Base-by-base conservation (phyloP, 1,140 invertebrate genomes). In the Drosophila yakuba region DNA sequence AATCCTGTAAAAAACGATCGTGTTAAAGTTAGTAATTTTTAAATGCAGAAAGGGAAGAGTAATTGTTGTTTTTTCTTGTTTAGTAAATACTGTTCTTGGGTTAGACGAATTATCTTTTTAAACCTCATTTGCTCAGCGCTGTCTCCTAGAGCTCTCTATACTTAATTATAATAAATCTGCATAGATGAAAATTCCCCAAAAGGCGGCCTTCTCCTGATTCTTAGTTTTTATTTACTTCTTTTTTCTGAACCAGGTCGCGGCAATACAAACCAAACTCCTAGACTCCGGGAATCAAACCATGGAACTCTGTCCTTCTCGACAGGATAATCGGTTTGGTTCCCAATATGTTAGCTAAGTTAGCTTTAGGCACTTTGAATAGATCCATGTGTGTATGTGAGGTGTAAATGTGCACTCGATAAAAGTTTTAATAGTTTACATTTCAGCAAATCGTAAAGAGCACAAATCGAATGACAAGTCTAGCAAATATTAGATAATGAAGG, bases 371-470 rank as follows among this genome's bases (percentile, higher is more conserved):
- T 86, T 63, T 88, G 84, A 89, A 89, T 83, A 83, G 71, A 69
- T 72, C 66, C 64, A 48, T 58, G 52, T 68, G 78, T 39, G 41
- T 54, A 25, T 47, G 35, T 17, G 55, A 61, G 47, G 55, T 75
- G 61, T 78, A 47, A 45, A n/a, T 50, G 74, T 64, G 84, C 84
- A 83, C 83, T 67, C 50, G 45, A 82, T 54, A 56, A 60, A 77
- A 79, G 67, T 83, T 88, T 89, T 77, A 88, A 88, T 88, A 88
- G 83, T 80, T 89, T 88, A 82, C 62, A 86, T 75, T 75, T 88
- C 63, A 68, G 72, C 64, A 72, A 88, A 69, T 83, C 72, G 76
- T 73, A 86, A 82, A 74, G 76, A 88, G 84, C 84, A 88, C 83
- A 89, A 89, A 63, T 57, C 61, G 67, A 68, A 78, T 55, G 69